Percentiles rank a stretch among this genome's conserved stretches.
Evolutionary conservation across 2,113 vertebrate genomes (phyloP).

Genomic region (Seriola quinqueradiata): DNA sequence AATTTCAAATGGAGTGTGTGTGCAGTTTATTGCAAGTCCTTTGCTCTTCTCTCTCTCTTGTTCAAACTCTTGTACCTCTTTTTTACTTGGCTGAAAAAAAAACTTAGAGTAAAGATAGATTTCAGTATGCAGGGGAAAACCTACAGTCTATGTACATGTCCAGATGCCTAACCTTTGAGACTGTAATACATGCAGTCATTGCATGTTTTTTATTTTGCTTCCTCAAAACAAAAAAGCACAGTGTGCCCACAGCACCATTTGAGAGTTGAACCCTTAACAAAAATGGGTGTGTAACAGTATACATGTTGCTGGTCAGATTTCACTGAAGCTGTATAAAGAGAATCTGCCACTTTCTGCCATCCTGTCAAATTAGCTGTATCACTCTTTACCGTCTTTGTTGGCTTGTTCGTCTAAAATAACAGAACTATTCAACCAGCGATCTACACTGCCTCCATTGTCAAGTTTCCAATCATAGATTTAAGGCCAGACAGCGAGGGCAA

Average conservation of each 20-base stretch:
- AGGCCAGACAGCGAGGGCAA: conserved; percentile 16
- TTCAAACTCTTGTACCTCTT: too few species aligned
- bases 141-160: neutral
- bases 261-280: neutral
- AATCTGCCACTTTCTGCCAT: conserved; percentile 4
- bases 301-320: neutral
- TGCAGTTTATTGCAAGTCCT: neutral
- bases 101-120: neutral
- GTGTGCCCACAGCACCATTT: neutral
- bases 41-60: neutral
- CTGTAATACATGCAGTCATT: neutral
- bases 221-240: neutral
- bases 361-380: conserved; percentile 7
- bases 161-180: neutral
- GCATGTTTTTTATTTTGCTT: neutral
- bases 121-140: neutral
- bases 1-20: neutral
- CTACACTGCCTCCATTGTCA: conserved; percentile 30
- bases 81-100: neutral
- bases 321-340: neutral
- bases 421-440: conserved; percentile 13
- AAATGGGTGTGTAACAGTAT: neutral
- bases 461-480: conserved; percentile 42
- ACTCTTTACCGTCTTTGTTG: conserved; percentile 1
- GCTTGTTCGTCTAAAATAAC: conserved; percentile 31